A percentile compares a stretch with the other conserved stretches of the same genome.
Evolutionary conservation across 2,797 vertebrate species (phyloP).

Genomic region (Parauchenoglanis punctatus): DNA sequence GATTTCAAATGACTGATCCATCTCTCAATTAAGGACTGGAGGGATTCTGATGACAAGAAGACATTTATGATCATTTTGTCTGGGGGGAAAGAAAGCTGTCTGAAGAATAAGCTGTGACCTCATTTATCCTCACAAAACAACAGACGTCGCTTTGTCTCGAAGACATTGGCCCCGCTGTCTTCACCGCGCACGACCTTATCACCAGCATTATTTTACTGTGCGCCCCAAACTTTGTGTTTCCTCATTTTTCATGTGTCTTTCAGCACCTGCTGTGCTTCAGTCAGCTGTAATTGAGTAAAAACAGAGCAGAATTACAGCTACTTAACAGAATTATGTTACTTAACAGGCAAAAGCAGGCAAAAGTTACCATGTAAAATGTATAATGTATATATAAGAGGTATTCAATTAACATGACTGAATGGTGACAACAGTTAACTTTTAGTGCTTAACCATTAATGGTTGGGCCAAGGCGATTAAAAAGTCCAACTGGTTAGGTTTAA

Average conservation of each 20-base stretch:
- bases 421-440: neutral
- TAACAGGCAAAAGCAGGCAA: neutral
- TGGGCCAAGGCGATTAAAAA: neutral
- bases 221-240: neutral
- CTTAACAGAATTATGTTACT: neutral
- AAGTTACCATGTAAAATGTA: neutral
- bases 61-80: conserved; percentile 63
- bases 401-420: neutral
- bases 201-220: conserved; percentile 35
- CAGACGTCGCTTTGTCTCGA: conserved; percentile 45
- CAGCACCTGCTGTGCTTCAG: neutral
- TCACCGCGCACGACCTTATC: conserved; percentile 41
- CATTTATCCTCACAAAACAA: conserved; percentile 47
- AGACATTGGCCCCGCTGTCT: conserved; percentile 30
- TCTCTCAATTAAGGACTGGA: conserved; percentile 65
- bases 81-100: conserved; percentile 23
- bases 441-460: neutral
- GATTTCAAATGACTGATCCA: conserved; percentile 63
- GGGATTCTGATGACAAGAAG: conserved; percentile 51
- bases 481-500: neutral
- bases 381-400: neutral
- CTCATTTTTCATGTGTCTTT: neutral
- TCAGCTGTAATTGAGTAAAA: neutral
- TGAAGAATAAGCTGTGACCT: conserved; percentile 34
- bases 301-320: neutral